Percentiles rank a stretch among this genome's conserved stretches.
Conservation (phyloP, 2,113 vertebrate genomes). For the Lipophrys pholis region DNA sequence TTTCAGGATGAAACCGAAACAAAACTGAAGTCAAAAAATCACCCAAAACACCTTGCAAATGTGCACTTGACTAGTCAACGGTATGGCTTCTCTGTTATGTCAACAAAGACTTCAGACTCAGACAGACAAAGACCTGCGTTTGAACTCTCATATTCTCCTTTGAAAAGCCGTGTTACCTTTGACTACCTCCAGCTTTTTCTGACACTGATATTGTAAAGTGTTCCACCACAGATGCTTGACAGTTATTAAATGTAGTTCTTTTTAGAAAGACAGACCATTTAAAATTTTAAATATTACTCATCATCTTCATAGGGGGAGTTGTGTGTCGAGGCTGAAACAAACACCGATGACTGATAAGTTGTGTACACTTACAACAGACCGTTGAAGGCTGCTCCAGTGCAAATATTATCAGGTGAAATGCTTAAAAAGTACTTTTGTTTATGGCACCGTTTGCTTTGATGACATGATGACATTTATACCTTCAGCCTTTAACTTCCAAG, state of each 20-base stretch:
- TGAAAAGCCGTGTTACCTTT: constrained; percentile 26
- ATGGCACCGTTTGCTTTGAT: neutral
- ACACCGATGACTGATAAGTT: neutral
- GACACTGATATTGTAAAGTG: constrained; percentile 2
- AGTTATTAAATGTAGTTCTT: too few relatives aligned
- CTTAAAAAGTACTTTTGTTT: neutral
- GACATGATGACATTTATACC: neutral
- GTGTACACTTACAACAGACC: constrained; percentile 25
- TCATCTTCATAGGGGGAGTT: neutral
- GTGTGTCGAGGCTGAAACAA: neutral
- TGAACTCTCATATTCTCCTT: constrained; percentile 52
- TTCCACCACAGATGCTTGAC: neutral
- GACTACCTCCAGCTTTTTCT: neutral
- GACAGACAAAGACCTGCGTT: constrained; percentile 47
- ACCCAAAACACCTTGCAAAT: constrained; percentile 10
- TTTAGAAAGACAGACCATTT: too few relatives aligned
- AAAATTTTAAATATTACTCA: neutral
- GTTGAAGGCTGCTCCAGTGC: neutral
- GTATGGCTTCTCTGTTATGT: constrained; percentile 60
- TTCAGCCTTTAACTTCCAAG: neutral
- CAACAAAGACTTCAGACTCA: constrained; percentile 63
- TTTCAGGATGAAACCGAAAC: constrained; percentile 35
- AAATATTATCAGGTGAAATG: neutral
- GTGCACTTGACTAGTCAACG: constrained; percentile 36
- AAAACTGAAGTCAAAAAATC: constrained; percentile 15